Evolutionary conservation across 2,797 vertebrate species (phyloP), one percentile per base, ranked within the genome.

Genomic region (Brachyrhaphis roseni): DNA sequence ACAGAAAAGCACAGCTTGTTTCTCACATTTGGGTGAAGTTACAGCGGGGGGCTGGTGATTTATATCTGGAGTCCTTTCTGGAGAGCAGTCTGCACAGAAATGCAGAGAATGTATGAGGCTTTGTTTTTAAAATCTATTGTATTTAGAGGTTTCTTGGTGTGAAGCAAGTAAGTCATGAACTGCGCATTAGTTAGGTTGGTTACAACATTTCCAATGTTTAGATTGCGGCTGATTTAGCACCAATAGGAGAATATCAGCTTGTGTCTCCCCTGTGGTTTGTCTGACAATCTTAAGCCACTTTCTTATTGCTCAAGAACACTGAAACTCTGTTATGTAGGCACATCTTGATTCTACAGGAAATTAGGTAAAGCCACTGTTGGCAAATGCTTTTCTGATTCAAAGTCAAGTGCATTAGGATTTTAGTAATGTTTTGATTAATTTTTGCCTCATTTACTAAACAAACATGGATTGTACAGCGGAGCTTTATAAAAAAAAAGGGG

Each of bases 291-390:
- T 82, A 84, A 93, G 86, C 15, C 59, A 34, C 15, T 28, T 18
- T 88, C 81, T 92, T 89, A 81, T 90, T 91, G 89, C 83, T 92
- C 88, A 90, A 84, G 62, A 86, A 87, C 72, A 12, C 83, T 72
- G 83, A 85, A 82, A 82, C 90, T 87, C 82, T 82, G 82, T 85
- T 81, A 75, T 87, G 78, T 82, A 80, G 77, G 75, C 86, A 71
- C 76, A 87, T 80, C 78, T 86, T 75, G 74, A 75, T 76, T 82
- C 74, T 34, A 78, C 68, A 84, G 77, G 74, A 87, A 82, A 86
- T 43, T 1, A 81, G 77, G 75, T 76, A 66, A 39, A 20, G 7
- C 15, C n/a, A 47, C 47, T 64, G 4, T 70, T 70, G 11, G 39
- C 23, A 45, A 70, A 70, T n/a, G 23, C 66, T n/a, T 70, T 43